Evolutionary conservation across 2,888 invertebrate genomes (phyloP), one percentile per base, ranked within the genome.

Genomic region (Chorisops tibialis): DNA sequence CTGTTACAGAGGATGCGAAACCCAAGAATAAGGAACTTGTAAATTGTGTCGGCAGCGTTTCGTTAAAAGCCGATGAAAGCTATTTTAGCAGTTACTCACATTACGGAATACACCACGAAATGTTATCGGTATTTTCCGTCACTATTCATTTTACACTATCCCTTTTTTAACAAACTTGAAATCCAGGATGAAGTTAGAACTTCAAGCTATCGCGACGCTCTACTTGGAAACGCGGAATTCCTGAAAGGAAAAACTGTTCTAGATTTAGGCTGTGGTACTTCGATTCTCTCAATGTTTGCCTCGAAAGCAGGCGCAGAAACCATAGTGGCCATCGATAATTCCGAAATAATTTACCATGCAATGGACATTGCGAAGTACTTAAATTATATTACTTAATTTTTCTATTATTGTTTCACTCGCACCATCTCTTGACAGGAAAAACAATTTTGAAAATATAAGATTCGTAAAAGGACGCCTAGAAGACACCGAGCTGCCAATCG

Each of bases 231-330:
- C 74, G 79, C 80, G 30, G 81, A 84, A 35, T 78, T 83, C 61
- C 83, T 96, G 58, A 80, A 81, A 69, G 87, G 85, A 41, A 94
- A 94, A 78, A 80, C 85, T 19, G 93, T 99, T 18, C 79, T 99
- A 63, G 99, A 99, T 81, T 87, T 99, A 61, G 99, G 99, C 37
- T 97, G 97, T 79, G 99, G 99, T 21, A 98, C 98, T 1, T 94
- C 96, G 24, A 97, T 99, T 68, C 80, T 99, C 21, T 96, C 96
- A 12, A 96, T 99, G 93, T 99, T 99, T 81, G 91, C 94, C 67
- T 96, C 96, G 11, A 87, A 91, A 72, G 94, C 96, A 19, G 97
- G 96, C 22, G 98, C 98, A 43, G 82, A 85, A 63, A 86, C 84
- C 79, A 93, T 99, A 4, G 88, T 91, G 73, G 97, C 94, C 68